Evolutionary conservation across 2,113 vertebrate species (phyloP).

Genomic region (Corythaeola cristata): DNA sequence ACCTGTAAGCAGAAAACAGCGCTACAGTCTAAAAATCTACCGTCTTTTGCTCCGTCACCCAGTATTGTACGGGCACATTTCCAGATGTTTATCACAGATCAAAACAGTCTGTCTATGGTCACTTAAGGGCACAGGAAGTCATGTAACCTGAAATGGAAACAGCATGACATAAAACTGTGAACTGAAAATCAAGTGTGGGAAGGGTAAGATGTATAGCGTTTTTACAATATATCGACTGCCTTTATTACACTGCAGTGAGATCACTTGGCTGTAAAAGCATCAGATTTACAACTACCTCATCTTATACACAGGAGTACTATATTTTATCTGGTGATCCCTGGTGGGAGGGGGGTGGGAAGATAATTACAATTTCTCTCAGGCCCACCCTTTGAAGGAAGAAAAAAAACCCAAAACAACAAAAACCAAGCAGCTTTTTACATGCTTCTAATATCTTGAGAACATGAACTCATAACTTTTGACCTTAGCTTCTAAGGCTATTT

Average conservation of each 20-base stretch:
- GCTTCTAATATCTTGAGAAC: not conserved
- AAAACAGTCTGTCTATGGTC: not conserved
- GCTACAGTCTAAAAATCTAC: not conserved
- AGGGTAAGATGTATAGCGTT: not conserved
- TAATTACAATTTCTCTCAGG: not conserved
- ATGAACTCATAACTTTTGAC: not conserved
- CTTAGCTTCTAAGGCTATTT: not conserved
- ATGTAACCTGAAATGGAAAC: not conserved
- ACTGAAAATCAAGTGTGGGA: not conserved
- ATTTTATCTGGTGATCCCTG: not conserved
- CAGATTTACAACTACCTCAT: slow-evolving; percentile 5
- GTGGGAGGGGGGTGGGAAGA: not conserved
- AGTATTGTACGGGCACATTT: not conserved
- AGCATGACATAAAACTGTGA: not conserved
- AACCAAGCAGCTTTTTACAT: not conserved
- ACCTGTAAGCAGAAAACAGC: not conserved
- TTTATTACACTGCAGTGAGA: slow-evolving; percentile 3
- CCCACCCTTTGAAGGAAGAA: not conserved
- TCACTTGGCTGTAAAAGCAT: not conserved
- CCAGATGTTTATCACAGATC: not conserved
- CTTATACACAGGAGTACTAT: not conserved
- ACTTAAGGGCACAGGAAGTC: not conserved
- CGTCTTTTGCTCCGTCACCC: not conserved
- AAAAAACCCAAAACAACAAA: not conserved
- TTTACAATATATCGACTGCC: not conserved